Evolutionary conservation across 2,797 vertebrate genomes (phyloP).

Genomic region (Pteropus rufus): DNA sequence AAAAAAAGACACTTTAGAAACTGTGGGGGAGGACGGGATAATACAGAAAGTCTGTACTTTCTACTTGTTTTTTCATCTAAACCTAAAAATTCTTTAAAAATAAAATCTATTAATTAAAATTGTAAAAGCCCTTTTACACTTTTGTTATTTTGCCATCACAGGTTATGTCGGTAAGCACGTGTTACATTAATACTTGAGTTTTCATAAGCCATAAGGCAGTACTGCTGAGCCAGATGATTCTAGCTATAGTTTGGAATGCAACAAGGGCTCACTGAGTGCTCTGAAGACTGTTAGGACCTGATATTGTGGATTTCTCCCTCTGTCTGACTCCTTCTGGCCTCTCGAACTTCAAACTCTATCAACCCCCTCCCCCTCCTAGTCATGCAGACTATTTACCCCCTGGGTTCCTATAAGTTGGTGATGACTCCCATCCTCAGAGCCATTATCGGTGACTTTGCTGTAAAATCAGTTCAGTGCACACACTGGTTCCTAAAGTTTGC

Average conservation of each 20-base stretch:
- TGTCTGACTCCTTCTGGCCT: not conserved
- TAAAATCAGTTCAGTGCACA: not conserved
- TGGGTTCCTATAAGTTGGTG: not conserved
- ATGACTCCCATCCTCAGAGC: not conserved
- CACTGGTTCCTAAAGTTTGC: not conserved
- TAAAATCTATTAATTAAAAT: not conserved
- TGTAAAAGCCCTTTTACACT: not conserved
- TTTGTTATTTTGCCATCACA: not conserved
- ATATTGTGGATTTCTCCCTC: not conserved
- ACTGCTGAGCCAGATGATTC: not conserved
- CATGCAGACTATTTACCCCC: not conserved
- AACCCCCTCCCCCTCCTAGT: not conserved
- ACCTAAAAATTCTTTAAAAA: not conserved
- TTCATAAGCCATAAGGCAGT: not conserved
- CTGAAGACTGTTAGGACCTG: not conserved
- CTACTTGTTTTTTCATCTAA: not conserved
- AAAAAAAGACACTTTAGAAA: not conserved
- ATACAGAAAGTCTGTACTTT: not conserved
- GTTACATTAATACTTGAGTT: not conserved
- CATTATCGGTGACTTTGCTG: not conserved
- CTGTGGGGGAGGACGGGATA: rapidly evolving
- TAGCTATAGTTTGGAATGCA: not conserved
- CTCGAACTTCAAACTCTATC: not conserved
- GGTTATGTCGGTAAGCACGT: not conserved
- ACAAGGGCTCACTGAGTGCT: not conserved